Evolutionary conservation across 2,797 vertebrate genomes (phyloP), one percentile per base, ranked within the genome.

Genomic region (Periophthalmus magnuspinnatus): DNA sequence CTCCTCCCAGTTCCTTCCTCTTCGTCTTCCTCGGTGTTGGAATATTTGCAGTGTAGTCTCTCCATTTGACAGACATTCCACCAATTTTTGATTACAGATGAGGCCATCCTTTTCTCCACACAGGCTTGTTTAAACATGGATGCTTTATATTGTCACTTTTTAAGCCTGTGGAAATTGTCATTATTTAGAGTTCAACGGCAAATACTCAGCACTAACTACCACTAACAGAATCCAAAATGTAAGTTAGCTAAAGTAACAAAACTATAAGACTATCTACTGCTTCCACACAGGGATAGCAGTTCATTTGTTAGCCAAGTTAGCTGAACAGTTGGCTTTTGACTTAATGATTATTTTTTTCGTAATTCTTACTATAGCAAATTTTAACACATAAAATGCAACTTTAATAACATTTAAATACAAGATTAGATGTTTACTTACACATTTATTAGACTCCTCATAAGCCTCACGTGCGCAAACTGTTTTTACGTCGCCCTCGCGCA

Each of bases 51-150:
- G 76, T 89, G 80, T 0, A 0, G 52, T 36, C 82, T 76, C 65
- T 89, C 82, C 72, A 68, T 19, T n/a, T 67, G 80, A 69, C 72
- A 72, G 3, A 5, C 71, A 0, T 57, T 74, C 75, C 84, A 85
- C 58, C 86, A 90, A 10, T 75, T 86, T 72, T 72, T 90, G 60
- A 81, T 67, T 2, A 81, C 24, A 52, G 84, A 81, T 7, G 68
- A 66, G 32, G 70, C 58, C 58, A 22, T 36, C 72, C 86, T 89
- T 67, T 70, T 13, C 8, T 69, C 7, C 5, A 57, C 78, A 17
- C 56, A 41, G 85, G 63, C 13, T 62, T 6, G 9, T 64, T 48
- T 28, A 32, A 60, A 75, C 63, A n/a, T 10, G n/a, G 34, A 38
- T 5, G 34, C 9, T 14, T 38, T 59, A 38, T 61, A 22, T 3